Base-by-base conservation (phyloP, 2,888 invertebrate genomes). In the Catocala sponsa region DNA sequence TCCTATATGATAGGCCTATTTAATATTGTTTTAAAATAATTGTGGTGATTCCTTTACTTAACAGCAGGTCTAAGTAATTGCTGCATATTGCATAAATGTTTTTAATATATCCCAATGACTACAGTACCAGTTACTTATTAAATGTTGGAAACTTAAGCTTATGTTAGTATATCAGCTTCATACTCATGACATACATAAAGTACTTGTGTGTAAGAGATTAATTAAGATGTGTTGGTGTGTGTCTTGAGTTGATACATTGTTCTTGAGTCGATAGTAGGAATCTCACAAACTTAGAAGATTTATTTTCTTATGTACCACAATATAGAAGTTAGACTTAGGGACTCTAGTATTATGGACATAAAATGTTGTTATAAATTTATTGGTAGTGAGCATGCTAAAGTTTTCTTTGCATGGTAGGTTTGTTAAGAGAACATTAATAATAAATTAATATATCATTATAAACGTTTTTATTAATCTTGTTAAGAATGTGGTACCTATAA, bases 351-450 rank as follows among this genome's bases (percentile, higher is more conserved):
- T 87, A 85, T 84, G 82, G 84, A 91, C 89, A 91, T 90, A 82
- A 86, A 89, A 89, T 91, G 91, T 88, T 91, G 90, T 89, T 89
- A 88, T 84, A 83, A 81, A 86, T 71, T 78, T 87, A 88, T 87
- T 83, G 81, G 86, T 89, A 89, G 90, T 52, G 48, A 70, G 75
- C 86, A 88, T 89, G 89, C 88, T 87, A 81, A 86, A 86, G 84
- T 86, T 90, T 90, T 81, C 81, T 86, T 89, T 91, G 92, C 91
- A 92, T 91, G 90, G 85, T 92, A 91, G 91, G 76, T 86, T 84
- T 85, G 85, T 83, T 87, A 87, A 86, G 84, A 82, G 65, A 75
- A 74, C 69, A 76, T 82, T 81, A 86, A 85, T 84, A 86, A 85
- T 84, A 86, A 86, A 86, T 84, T 87, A 87, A 86, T 85, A 87